Evolutionary conservation across 2,113 vertebrate genomes (phyloP).

Genomic region (Trematomus loennbergii): DNA sequence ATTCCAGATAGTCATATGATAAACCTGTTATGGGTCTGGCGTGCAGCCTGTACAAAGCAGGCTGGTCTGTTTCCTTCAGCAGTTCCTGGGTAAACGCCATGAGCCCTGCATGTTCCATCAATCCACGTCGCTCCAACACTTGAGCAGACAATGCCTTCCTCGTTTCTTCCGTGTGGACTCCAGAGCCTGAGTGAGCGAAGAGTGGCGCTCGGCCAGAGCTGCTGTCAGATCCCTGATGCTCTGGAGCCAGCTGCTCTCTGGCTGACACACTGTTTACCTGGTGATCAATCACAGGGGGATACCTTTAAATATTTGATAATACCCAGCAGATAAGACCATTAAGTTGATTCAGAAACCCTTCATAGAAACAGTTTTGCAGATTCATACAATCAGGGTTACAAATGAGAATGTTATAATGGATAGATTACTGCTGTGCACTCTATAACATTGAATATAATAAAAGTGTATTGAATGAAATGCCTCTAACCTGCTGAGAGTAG

Average conservation of each 20-base stretch:
- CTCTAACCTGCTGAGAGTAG: no score
- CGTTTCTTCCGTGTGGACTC: conserved; percentile 89
- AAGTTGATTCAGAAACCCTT: background rate
- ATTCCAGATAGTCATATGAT: background rate
- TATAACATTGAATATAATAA: background rate
- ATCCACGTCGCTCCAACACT: conserved; percentile 88
- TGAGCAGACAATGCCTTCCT: conserved; percentile 87
- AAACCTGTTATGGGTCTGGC: conserved; percentile 94
- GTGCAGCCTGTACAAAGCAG: conserved; percentile 94
- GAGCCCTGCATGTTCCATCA: conserved; percentile 94
- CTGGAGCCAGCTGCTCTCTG: conserved; percentile 91
- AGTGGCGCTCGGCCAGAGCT: conserved; percentile 89
- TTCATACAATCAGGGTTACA: background rate
- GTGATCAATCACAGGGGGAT: background rate
- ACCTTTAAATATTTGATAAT: background rate
- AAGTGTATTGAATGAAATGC: no score
- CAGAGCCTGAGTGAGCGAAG: conserved; percentile 87
- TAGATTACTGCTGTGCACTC: background rate
- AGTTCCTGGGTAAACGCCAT: conserved; percentile 94
- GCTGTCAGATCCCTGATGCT: conserved; percentile 90
- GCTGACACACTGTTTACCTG: conserved; percentile 92
- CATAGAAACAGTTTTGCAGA: background rate
- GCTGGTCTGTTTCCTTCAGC: conserved; percentile 93
- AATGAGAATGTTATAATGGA: background rate
- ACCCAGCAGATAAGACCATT: background rate